A percentile compares a stretch with the other conserved stretches of the same genome.
Conservation (phyloP, 2,113 vertebrate species). For the Dipodomys ordii region DNA sequence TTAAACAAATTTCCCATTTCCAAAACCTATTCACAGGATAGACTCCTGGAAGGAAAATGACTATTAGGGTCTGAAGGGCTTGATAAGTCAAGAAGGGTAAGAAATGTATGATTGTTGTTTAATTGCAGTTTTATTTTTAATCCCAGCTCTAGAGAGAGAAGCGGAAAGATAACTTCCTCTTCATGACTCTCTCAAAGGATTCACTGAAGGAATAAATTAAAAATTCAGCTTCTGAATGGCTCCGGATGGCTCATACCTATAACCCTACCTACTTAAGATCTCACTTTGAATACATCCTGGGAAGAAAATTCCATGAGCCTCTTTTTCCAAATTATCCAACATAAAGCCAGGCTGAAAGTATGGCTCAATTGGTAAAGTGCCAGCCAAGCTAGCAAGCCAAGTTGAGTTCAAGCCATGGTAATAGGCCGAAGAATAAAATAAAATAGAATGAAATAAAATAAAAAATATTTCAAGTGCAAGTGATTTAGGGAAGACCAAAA, state of each 20-base stretch:
- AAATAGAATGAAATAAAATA: too few species aligned
- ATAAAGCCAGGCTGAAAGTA: too few species aligned
- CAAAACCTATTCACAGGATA: not conserved
- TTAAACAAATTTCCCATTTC: not conserved
- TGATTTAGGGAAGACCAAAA: not conserved
- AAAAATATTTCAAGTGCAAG: not conserved
- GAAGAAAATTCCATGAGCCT: too few species aligned
- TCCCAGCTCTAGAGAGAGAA: not conserved
- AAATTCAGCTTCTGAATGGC: not conserved
- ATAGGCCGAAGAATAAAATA: too few species aligned
- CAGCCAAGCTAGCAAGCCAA: too few species aligned
- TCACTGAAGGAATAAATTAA: conserved; percentile 10
- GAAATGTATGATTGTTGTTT: not conserved
- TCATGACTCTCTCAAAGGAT: not conserved
- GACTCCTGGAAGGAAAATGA: not conserved
- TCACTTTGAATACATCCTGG: too few species aligned
- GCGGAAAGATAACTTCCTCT: not conserved
- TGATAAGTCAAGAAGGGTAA: not conserved
- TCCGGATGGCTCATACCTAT: too few species aligned
- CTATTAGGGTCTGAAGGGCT: not conserved
- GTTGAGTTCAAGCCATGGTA: too few species aligned
- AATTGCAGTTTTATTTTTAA: not conserved
- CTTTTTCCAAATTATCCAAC: too few species aligned
- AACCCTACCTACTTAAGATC: too few species aligned
- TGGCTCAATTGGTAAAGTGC: too few species aligned